Evolutionary conservation across 2,888 invertebrate genomes (phyloP).

Genomic region (Gnatocerus cornutus): DNA sequence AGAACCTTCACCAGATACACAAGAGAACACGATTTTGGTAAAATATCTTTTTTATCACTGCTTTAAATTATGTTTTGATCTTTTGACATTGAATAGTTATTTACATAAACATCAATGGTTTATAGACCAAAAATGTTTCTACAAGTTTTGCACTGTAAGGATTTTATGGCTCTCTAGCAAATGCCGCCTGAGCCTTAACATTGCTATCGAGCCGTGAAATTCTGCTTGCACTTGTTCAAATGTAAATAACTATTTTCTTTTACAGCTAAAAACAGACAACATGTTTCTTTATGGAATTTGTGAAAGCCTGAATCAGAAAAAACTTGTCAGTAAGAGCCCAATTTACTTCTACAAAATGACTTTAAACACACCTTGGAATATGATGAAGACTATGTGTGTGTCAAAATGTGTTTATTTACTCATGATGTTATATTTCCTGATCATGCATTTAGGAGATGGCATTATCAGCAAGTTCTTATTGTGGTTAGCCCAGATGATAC

Average conservation of each 20-base stretch:
- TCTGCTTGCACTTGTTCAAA: no score
- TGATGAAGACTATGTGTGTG: not conserved
- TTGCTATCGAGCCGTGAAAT: no score
- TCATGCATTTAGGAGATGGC: not conserved
- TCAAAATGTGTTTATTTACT: not conserved
- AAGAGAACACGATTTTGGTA: not conserved
- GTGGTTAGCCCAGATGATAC: not conserved
- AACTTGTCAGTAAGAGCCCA: not conserved
- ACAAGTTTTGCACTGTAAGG: no score
- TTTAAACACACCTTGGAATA: not conserved
- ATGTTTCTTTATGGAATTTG: slow-evolving; percentile 7
- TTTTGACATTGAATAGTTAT: no score
- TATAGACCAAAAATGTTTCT: no score
- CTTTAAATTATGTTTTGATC: no score
- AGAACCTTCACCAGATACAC: not conserved
- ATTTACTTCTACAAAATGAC: slow-evolving; percentile 6
- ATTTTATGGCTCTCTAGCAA: no score
- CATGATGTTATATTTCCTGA: slow-evolving; percentile 6
- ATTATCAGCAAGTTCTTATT: not conserved
- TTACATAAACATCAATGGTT: no score
- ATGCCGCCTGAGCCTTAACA: no score
- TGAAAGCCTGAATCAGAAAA: not conserved
- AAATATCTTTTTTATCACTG: no score
- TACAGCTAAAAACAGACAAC: not conserved
- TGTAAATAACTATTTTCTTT: no score